Base-by-base conservation (phyloP, 92 coral and sea anemone species). In the Parazoanthus swiftii region DNA sequence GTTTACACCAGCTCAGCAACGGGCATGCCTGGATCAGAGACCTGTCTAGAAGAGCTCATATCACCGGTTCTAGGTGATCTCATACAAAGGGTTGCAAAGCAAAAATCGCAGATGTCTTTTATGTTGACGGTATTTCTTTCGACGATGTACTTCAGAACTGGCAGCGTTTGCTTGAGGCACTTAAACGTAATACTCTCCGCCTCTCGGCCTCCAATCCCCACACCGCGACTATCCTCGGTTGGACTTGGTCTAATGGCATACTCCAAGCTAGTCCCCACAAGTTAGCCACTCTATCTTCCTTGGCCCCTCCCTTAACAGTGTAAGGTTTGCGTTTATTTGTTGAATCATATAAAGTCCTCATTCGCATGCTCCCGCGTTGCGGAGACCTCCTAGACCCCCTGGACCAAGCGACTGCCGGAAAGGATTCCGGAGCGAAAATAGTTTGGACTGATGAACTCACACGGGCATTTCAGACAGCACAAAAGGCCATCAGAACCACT, bases 281-380 rank as follows among this genome's bases (percentile, higher is more conserved):
- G 33, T 29, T 29, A 29, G 93, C 91, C 5, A 77, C 93, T 4
- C 51, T 88, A 76, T 91, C 93, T 76, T 84, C 89, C 2, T 86
- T 29, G 33, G 70, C 39, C n/a, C 87, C 91, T 26, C 93, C 89
- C 0, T 25, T 89, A 14, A 88, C 86, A 8, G 89, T 88, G 11
- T 89, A 88, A 29, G 91, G 89, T 68, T n/a, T n/a, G n/a, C n/a
- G n/a, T n/a, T 67, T 90, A 16, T 89, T 89, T 89, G 82, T 81
- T n/a, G 79, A 48, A 5, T 13, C 74, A 21, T 82, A 89, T 74
- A 89, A 89, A 42, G 88, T 82, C 29, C 82, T 89, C 79, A 88
- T 86, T 38, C 88, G 80, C 11, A 76, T 89, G 3, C 87, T 89
- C 84, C 84, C 82, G 7, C 26, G n/a, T 26, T 83, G 46, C 26